Conservation (phyloP, 2,797 vertebrate genomes). For the Lagodon rhomboides region DNA sequence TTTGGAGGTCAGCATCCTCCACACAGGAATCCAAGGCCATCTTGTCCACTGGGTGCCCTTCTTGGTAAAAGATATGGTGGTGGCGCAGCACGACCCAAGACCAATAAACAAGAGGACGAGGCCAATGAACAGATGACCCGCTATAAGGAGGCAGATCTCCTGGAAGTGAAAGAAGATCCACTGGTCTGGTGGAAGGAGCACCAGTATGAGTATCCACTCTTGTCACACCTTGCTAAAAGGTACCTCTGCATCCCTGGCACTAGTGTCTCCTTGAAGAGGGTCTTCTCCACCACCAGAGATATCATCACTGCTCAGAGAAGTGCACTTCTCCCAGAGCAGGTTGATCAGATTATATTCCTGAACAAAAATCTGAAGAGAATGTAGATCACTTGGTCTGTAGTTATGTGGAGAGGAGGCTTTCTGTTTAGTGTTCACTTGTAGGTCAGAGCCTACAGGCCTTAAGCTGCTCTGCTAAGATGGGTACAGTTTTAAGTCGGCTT, state of each 20-base stretch:
- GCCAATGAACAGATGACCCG: slow-evolving; percentile 7
- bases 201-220: slow-evolving; percentile 31
- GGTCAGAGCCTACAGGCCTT: neutral
- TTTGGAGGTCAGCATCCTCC: neutral
- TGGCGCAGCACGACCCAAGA: neutral
- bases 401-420: neutral
- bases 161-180: slow-evolving; percentile 10
- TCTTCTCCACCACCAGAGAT: too few species aligned
- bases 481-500: neutral
- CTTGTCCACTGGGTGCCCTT: neutral
- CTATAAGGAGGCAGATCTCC: neutral
- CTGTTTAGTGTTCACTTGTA: neutral
- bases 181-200: slow-evolving; percentile 30
- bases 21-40: neutral
- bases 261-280: too few species aligned
- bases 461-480: neutral
- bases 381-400: neutral
- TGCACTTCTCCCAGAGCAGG: neutral
- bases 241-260: slow-evolving; percentile 1
- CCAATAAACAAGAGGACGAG: neutral
- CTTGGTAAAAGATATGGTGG: neutral
- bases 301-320: too few species aligned
- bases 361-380: slow-evolving; percentile 9
- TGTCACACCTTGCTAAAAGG: slow-evolving; percentile 18
- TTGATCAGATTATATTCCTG: slow-evolving; percentile 8